Percentiles rank a stretch among this genome's conserved stretches.
Conservation (phyloP, 2,888 invertebrate species). For the Meandrusa payeni region DNA sequence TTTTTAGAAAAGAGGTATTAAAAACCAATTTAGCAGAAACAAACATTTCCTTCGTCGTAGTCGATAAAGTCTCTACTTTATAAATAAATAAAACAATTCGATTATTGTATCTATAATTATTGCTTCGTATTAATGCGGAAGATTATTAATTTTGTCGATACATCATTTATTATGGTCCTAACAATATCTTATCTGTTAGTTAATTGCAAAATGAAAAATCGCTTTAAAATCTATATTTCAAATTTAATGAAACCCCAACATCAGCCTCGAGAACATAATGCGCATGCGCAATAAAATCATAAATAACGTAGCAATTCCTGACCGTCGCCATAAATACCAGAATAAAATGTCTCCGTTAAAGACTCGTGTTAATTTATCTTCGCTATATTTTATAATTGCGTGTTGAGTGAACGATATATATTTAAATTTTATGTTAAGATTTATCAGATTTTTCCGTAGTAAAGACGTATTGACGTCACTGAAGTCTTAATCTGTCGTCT, state of each 20-base stretch:
- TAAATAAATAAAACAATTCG: too few species aligned
- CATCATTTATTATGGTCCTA: too few species aligned
- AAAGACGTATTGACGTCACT: not conserved
- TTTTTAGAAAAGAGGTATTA: too few species aligned
- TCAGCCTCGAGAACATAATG: too few species aligned
- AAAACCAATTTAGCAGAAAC: too few species aligned
- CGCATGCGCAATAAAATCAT: constrained; percentile 9
- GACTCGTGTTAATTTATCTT: constrained; percentile 5
- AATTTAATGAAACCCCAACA: not conserved
- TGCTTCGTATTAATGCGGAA: too few species aligned
- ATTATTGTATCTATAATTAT: too few species aligned
- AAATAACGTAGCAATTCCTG: constrained; percentile 10
- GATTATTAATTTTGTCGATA: too few species aligned
- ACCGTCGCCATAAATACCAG: constrained; percentile 12
- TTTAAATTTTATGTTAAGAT: not conserved
- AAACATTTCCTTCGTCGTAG: too few species aligned
- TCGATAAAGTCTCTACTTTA: too few species aligned
- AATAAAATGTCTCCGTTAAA: constrained; percentile 9
- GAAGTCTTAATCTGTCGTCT: too few species aligned
- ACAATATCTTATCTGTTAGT: not conserved
- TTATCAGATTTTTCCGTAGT: not conserved
- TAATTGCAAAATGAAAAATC: not conserved
- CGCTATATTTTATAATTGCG: constrained; percentile 1
- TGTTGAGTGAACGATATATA: not conserved
- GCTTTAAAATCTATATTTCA: not conserved